These are phyloP conservation scores for Melanerpes formicivorus DNA, from an alignment of 2,113 vertebrate species.

Conservation along the genomic window DNA sequence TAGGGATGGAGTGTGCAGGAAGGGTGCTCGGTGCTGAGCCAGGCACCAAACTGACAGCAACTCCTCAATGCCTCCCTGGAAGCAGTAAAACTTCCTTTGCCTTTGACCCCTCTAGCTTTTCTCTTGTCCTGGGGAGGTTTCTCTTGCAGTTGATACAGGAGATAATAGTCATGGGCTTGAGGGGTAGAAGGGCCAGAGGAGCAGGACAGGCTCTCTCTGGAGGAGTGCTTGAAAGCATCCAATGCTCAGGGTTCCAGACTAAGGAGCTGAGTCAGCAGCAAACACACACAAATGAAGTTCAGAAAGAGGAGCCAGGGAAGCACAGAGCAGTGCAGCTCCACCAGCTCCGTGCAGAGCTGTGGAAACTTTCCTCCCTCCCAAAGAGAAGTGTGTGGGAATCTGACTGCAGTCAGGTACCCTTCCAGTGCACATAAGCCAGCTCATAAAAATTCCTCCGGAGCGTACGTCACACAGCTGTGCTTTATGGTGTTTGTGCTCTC, in stretches of 20 bases:
- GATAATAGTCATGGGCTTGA: background rate
- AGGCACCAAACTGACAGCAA: background rate
- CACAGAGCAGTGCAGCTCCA: background rate
- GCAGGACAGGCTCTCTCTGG: background rate
- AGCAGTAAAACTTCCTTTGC: background rate
- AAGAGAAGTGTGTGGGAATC: constrained; percentile 42
- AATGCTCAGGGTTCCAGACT: background rate
- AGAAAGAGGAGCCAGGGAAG: background rate
- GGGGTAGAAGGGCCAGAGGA: background rate
- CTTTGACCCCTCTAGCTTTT: background rate
- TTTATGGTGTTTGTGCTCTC: constrained; percentile 54
- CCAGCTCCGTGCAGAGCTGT: background rate
- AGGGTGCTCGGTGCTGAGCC: background rate
- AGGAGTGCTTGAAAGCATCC: background rate
- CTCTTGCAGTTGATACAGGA: background rate
- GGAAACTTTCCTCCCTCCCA: constrained; percentile 18
- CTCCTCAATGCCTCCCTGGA: background rate
- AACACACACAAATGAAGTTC: background rate
- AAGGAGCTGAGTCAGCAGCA: constrained; percentile 16
- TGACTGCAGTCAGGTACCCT: constrained; percentile 59
- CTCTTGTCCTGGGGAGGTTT: background rate
- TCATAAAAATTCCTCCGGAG: constrained; percentile 62
- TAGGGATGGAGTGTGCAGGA: background rate
- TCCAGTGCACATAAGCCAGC: constrained; percentile 34
- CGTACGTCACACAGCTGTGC: constrained; percentile 51